Conservation (phyloP, 2,797 vertebrate genomes). For the Percopsis omiscomaycus region DNA sequence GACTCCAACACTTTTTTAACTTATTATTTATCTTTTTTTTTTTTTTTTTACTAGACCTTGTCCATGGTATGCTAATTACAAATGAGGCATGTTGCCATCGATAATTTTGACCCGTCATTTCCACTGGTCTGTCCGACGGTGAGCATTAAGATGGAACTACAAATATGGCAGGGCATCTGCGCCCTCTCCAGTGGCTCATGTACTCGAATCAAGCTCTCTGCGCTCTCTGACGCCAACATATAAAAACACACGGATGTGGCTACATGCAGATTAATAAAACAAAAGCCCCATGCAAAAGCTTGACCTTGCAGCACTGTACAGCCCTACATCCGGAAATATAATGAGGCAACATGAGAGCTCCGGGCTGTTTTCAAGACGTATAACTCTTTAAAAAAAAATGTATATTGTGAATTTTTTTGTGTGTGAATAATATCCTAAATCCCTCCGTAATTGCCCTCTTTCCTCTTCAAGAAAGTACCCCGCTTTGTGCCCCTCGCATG, state of each 20-base stretch:
- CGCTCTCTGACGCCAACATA: constrained; percentile 15
- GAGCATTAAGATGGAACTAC: too few species aligned
- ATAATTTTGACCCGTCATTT: too few species aligned
- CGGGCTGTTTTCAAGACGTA: constrained; percentile 40
- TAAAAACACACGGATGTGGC: constrained; percentile 24
- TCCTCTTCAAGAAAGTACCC: constrained; percentile 28
- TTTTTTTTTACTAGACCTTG: too few species aligned
- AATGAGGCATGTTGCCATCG: too few species aligned
- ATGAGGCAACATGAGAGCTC: constrained; percentile 11
- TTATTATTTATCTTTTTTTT: too few species aligned
- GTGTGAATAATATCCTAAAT: constrained; percentile 56
- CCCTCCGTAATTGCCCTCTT: constrained; percentile 60
- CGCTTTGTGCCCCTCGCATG: neutral
- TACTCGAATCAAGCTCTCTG: neutral
- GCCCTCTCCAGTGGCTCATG: neutral
- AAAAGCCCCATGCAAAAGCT: neutral
- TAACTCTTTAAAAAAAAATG: constrained; percentile 37
- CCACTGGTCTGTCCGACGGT: too few species aligned
- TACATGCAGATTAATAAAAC: constrained; percentile 4
- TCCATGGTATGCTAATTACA: too few species aligned
- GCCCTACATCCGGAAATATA: constrained; percentile 17
- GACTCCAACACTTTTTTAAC: too few species aligned
- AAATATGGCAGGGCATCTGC: too few species aligned
- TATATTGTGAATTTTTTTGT: constrained; percentile 25
- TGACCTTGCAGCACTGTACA: neutral